Evolutionary conservation across 2,797 vertebrate genomes (phyloP).

Genomic region (Chanos chanos): DNA sequence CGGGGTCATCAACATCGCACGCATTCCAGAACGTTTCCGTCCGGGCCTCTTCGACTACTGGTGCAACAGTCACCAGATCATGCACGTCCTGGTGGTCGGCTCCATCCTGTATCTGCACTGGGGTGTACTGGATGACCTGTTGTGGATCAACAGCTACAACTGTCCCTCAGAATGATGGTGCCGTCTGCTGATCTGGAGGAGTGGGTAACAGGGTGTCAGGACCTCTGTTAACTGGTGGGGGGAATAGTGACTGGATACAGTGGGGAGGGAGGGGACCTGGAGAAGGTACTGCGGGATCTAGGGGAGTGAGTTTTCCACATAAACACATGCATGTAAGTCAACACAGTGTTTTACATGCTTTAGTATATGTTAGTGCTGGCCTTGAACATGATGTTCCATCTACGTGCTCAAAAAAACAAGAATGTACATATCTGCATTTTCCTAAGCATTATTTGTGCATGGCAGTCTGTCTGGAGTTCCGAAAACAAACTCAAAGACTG

Average conservation of each 20-base stretch:
- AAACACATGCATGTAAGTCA: conserved; percentile 32
- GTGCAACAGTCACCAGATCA: conserved; percentile 95
- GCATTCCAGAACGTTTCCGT: conserved; percentile 86
- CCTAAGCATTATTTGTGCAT: conserved; percentile 48
- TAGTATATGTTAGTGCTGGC: conserved; percentile 35
- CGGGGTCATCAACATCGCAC: conserved; percentile 86
- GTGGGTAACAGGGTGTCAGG: not conserved
- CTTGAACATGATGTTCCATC: conserved; percentile 38
- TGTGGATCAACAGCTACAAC: conserved; percentile 82
- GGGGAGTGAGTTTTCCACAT: conserved; percentile 11
- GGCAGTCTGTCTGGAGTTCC: conserved; percentile 45
- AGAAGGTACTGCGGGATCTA: not conserved
- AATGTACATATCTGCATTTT: conserved; percentile 65
- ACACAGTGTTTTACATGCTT: conserved; percentile 46
- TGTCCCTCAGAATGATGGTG: conserved; percentile 78
- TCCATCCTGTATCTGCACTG: conserved; percentile 90
- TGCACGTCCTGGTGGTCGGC: conserved; percentile 89
- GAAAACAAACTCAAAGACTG: conserved; percentile 51
- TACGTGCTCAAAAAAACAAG: conserved; percentile 44
- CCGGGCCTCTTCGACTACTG: conserved; percentile 92
- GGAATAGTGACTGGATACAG: not conserved
- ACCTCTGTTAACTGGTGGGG: conserved; percentile 23
- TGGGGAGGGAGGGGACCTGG: not conserved
- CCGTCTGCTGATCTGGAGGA: not conserved
- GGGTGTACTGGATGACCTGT: conserved; percentile 87